Evolutionary conservation across 2,113 vertebrate species (phyloP), one percentile per base, ranked within the genome.

Genomic region (Ailuropoda melanoleuca): DNA sequence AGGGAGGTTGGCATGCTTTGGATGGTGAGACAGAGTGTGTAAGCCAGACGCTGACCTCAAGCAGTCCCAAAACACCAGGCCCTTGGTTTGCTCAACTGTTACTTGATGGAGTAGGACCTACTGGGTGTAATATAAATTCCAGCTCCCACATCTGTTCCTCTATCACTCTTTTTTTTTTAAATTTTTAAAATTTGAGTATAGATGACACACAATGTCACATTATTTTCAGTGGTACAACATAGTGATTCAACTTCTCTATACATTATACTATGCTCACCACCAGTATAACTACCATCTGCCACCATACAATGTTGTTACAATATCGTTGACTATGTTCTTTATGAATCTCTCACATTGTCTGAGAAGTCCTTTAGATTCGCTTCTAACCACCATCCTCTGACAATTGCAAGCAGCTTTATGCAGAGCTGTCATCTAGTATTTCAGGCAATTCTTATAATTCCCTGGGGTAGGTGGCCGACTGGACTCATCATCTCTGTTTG

Each of bases 1-100:
- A 1, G 55, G 68, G 39, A 60, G n/a, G 6, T 18, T 0, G 11
- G 37, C 2, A 0, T 55, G 46, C 4, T 72, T 23, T 21, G 21
- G 7, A 90, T n/a, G 88, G 10, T 11, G 39, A 55, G 64, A 92
- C 8, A n/a, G 31, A 39, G 48, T 29, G 56, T 46, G 11, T 46
- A 5, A 97, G 39, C 56, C 48, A 53, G 60, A 31, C 29, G 15
- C 48, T 5, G 37, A 56, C 24, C 43, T 88, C 60, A 75, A 37
- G 62, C 34, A 68, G 39, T 43, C 46, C 46, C 55, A 0, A 24
- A 21, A 86, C 34, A 18, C 23, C 68, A 48, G 72, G 31, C 14
- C 23, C 37, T 50, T 34, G 8, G 46, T 72, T 55, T 96, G n/a
- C 68, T 74, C 60, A 14, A 31, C 10, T 7, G 17, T 29, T 39